Conservation (phyloP, 2,888 invertebrate genomes). For the Mesopsocus fuscifrons region DNA sequence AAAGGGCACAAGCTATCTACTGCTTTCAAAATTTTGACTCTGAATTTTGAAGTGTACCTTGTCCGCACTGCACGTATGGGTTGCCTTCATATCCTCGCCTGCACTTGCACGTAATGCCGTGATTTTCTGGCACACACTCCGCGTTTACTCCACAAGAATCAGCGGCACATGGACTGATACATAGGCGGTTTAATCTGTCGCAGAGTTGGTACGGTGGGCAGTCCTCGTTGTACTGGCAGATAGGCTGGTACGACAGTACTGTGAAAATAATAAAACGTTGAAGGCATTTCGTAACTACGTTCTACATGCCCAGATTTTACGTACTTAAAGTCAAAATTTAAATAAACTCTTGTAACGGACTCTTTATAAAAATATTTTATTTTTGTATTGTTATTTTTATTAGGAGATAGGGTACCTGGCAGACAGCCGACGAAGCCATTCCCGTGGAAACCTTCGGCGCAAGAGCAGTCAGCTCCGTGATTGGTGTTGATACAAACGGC, state of each 20-base stretch:
- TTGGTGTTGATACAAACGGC: constrained; percentile 76
- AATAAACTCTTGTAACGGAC: neutral
- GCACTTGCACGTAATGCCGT: constrained; percentile 58
- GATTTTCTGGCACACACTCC: constrained; percentile 54
- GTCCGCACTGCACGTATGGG: constrained; percentile 49
- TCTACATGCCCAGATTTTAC: neutral
- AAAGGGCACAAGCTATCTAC: too few relatives aligned
- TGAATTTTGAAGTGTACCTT: too few relatives aligned
- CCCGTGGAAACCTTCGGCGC: constrained; percentile 69
- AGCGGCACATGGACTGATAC: constrained; percentile 61
- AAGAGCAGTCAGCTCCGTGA: constrained; percentile 71
- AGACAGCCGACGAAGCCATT: constrained; percentile 67
- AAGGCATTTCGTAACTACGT: constrained; percentile 12
- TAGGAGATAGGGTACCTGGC: too few relatives aligned
- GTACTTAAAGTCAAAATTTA: constrained; percentile 3
- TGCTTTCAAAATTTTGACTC: too few relatives aligned
- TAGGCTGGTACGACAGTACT: constrained; percentile 32
- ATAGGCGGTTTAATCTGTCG: constrained; percentile 64
- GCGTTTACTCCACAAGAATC: constrained; percentile 70
- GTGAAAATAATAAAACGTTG: too few relatives aligned
- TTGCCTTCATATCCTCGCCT: constrained; percentile 54
- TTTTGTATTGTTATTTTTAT: too few relatives aligned
- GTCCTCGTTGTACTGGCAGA: constrained; percentile 81
- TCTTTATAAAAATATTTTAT: neutral
- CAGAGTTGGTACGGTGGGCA: constrained; percentile 74